Percentiles rank a stretch among this genome's conserved stretches.
Evolutionary conservation across 2,797 vertebrate genomes (phyloP).

Genomic region (Simalia tracyae): DNA sequence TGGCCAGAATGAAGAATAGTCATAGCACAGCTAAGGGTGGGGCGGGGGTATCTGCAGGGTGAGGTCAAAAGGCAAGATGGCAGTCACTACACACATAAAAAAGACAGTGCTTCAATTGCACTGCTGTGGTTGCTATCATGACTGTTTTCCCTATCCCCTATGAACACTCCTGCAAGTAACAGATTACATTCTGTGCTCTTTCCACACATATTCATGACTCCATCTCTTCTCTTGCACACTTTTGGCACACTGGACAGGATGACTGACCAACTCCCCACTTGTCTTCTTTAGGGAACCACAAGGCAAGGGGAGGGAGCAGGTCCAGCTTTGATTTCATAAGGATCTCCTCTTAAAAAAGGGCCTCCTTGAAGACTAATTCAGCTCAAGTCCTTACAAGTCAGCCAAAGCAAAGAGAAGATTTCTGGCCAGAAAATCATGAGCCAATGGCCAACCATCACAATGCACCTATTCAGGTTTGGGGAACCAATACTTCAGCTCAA

Average conservation of each 20-base stretch:
- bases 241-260: background rate
- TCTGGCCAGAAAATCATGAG: background rate
- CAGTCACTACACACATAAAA: background rate
- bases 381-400: background rate
- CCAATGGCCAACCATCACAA: too few species aligned
- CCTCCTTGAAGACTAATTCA: background rate
- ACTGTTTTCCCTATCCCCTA: background rate
- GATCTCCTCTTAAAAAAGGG: background rate
- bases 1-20: background rate
- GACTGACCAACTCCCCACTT: background rate
- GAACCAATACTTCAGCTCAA: background rate
- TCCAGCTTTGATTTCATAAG: background rate
- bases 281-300: background rate
- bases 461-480: too few species aligned
- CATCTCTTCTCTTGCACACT: background rate
- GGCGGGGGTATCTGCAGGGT: background rate
- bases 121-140: background rate
- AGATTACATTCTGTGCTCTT: background rate
- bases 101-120: background rate
- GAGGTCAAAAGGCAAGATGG: background rate
- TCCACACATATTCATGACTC: background rate
- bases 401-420: background rate
- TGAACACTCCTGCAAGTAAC: background rate
- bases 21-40: background rate
- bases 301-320: fast-evolving